Conservation (phyloP, 2,113 vertebrate species). For the Leptobrachium ailaonicum region DNA sequence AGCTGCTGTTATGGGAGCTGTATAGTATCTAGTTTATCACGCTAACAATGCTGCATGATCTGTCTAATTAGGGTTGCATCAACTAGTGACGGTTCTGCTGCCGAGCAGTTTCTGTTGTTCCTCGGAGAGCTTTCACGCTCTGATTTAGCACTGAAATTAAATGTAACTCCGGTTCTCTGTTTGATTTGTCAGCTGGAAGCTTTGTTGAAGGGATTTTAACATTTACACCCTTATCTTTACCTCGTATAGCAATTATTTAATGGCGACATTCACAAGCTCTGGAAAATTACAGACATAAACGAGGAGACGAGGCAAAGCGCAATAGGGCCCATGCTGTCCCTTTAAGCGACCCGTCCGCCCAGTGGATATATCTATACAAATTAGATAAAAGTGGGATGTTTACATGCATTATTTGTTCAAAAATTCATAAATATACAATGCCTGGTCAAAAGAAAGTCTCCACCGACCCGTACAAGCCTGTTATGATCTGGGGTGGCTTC, state of each 20-base stretch:
- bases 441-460: no score
- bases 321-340: no score
- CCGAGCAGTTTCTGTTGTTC: slow-evolving; percentile 58
- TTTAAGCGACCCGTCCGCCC: no score
- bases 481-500: no score
- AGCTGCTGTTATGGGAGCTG: slow-evolving; percentile 58
- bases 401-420: no score
- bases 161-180: slow-evolving; percentile 57
- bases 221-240: slow-evolving; percentile 29
- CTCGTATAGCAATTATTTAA: background rate
- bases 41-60: slow-evolving; percentile 58
- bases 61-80: slow-evolving; percentile 63
- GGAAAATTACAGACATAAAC: no score
- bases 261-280: no score
- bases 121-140: slow-evolving; percentile 53
- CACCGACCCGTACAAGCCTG: no score
- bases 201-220: slow-evolving; percentile 47
- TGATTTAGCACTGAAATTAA: slow-evolving; percentile 65
- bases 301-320: no score
- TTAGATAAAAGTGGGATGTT: no score
- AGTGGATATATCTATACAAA: no score
- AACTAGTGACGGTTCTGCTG: slow-evolving; percentile 51
- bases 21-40: slow-evolving; percentile 61
- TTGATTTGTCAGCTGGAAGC: slow-evolving; percentile 57
- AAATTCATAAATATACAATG: no score